Evolutionary conservation across 2,113 vertebrate species (phyloP), one percentile per base, ranked within the genome.

Genomic region (Stigmatopora argus): DNA sequence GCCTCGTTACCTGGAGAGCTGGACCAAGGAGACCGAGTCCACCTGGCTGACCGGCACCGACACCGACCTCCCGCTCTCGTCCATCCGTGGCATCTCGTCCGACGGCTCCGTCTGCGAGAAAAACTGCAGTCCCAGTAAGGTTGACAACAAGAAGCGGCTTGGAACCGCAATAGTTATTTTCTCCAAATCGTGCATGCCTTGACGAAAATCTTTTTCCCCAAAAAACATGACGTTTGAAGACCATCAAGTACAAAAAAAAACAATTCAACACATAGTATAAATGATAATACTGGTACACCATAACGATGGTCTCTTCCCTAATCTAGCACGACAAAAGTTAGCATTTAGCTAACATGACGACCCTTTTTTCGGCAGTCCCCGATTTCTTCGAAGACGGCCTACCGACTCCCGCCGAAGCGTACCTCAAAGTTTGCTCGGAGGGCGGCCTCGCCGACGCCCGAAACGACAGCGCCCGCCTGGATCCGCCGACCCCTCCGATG

Each of bases 11-110:
- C 66, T 89, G 79, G 91, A 92, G 76, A 92, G 90, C 75, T 92
- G 91, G 91, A 92, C 91, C 59, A 92, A 92, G 70, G 91, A 92
- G 70, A 92, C 91, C 0, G 91, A 92, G 77, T 92, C 91, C 1
- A 92, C 91, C 0, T 92, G 91, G 91, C 81, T 92, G 78, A 89
- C 89, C 6, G 89, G 87, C 86, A 92, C 91, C 0, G 91, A 92
- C 76, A 78, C 87, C 0, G 91, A 92, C 17, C 85, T 92, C 35
- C 90, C 91, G 0, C 84, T 92, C 74, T 92, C 91, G 23, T 90
- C 91, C 78, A 92, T 92, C 66, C 90, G 91, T 62, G 90, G 85
- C 85, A 90, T 92, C 69, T 81, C 86, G 18, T 91, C 86, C 0
- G 91, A 92, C 45, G 81, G 77, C 77, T 90, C 86, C 0, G 1